Percentiles rank a stretch among this genome's conserved stretches.
These are phyloP conservation scores for Pelusios castaneus DNA, from an alignment of 2,113 vertebrate species.

Conservation along the genomic window DNA sequence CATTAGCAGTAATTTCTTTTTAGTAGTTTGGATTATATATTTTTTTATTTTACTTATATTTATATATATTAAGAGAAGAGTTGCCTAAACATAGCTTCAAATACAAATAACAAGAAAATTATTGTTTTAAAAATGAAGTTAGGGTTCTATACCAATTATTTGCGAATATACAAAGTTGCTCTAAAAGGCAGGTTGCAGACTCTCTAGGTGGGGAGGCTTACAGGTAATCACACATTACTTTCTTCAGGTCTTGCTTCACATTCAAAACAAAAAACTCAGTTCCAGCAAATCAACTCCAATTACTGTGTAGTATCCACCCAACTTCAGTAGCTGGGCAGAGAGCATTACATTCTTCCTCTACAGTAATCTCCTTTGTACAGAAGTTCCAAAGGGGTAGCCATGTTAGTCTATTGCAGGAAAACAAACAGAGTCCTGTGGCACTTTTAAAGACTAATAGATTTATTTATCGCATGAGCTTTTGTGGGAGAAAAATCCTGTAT, in stretches of 20 bases:
- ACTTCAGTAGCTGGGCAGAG: neutral
- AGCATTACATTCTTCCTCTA: too few relatives aligned
- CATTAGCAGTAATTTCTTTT: fast-evolving
- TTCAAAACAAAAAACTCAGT: neutral
- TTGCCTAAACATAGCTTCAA: neutral
- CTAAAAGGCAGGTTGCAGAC: neutral
- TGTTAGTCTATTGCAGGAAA: too few relatives aligned
- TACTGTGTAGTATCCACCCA: too few relatives aligned
- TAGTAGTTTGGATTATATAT: fast-evolving
- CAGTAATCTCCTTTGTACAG: neutral
- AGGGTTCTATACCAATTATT: neutral
- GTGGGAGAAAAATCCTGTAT: too few relatives aligned
- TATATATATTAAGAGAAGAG: too few relatives aligned
- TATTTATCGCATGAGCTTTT: too few relatives aligned
- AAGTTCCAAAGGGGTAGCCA: too few relatives aligned
- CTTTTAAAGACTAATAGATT: too few relatives aligned
- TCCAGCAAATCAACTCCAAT: fast-evolving
- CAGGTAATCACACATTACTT: neutral
- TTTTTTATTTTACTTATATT: neutral
- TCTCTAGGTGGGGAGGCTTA: neutral
- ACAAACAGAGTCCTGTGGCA: too few relatives aligned
- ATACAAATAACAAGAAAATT: neutral
- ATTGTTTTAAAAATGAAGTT: neutral
- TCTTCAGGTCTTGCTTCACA: neutral
- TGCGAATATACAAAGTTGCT: neutral